phyloP scores from a whole-genome alignment of 2,888 invertebrate genomes.

The Caenorhabditis sp. region DNA sequence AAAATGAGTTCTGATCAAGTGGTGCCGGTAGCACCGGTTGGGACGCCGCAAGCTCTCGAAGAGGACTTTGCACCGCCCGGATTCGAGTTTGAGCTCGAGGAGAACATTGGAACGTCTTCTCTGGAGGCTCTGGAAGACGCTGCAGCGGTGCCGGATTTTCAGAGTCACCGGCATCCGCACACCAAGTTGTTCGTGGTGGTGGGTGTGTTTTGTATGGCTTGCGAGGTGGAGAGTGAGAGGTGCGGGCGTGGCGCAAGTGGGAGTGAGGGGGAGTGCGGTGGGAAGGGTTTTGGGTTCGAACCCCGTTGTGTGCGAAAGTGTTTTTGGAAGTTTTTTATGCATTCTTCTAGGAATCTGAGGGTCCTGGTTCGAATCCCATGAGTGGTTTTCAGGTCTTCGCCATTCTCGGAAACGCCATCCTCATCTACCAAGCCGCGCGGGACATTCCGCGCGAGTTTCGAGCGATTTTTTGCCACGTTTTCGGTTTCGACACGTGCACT shows the following conservation, averaged over 20 bases:
- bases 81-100: conserved; percentile 47
- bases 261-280: background rate
- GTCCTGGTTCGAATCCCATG: no score
- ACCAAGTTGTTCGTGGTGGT: conserved; percentile 56
- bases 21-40: background rate
- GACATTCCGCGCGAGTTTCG: conserved; percentile 15
- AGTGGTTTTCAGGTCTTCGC: background rate
- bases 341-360: no score
- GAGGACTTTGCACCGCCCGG: conserved; percentile 3
- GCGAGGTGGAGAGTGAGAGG: background rate
- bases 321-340: no score
- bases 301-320: no score
- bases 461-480: background rate
- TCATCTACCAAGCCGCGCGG: conserved; percentile 9
- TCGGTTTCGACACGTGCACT: background rate
- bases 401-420: background rate
- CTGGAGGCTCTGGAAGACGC: background rate
- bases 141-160: conserved; percentile 25
- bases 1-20: conserved; percentile 33
- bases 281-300: no score
- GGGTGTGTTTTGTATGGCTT: background rate
- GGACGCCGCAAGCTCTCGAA: no score
- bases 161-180: conserved; percentile 43
- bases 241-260: background rate
- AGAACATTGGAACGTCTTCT: conserved; percentile 17